Evolutionary conservation across 1,140 invertebrate genomes (phyloP).

Genomic region (Ruditapes philippinarum): DNA sequence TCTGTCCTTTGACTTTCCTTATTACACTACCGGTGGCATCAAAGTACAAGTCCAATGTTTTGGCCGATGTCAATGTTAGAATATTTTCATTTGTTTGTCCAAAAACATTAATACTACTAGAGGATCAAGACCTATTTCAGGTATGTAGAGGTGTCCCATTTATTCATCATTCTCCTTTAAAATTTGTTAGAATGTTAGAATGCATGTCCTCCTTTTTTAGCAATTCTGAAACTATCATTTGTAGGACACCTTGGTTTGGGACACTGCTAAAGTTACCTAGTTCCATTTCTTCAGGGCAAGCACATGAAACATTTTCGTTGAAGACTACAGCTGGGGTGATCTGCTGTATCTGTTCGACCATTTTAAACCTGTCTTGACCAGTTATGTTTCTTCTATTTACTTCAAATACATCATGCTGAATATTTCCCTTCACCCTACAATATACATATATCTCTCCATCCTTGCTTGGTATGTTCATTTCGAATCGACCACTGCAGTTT

Average conservation of each 20-base stretch:
- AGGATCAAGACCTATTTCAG: slow-evolving; percentile 17
- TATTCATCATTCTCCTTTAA: slow-evolving; percentile 25
- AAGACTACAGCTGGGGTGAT: background rate
- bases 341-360: background rate
- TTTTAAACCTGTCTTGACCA: background rate
- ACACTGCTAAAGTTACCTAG: background rate
- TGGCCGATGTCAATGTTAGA: background rate
- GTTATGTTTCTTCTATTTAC: slow-evolving; percentile 25
- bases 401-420: background rate
- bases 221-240: slow-evolving; percentile 15
- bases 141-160: background rate
- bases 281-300: background rate
- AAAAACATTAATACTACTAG: slow-evolving; percentile 10
- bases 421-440: too few relatives aligned
- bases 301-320: background rate
- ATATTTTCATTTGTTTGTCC: background rate
- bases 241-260: slow-evolving; percentile 13
- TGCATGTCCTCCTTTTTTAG: background rate
- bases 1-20: background rate
- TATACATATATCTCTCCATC: too few relatives aligned
- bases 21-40: slow-evolving; percentile 17
- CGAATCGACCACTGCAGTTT: too few relatives aligned
- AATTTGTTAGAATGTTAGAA: slow-evolving; percentile 19
- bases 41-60: background rate
- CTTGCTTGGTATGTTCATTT: too few relatives aligned